Percentiles rank a stretch among this genome's conserved stretches.
Conservation (phyloP, 2,797 vertebrate species). For the Mastacembelus armatus region DNA sequence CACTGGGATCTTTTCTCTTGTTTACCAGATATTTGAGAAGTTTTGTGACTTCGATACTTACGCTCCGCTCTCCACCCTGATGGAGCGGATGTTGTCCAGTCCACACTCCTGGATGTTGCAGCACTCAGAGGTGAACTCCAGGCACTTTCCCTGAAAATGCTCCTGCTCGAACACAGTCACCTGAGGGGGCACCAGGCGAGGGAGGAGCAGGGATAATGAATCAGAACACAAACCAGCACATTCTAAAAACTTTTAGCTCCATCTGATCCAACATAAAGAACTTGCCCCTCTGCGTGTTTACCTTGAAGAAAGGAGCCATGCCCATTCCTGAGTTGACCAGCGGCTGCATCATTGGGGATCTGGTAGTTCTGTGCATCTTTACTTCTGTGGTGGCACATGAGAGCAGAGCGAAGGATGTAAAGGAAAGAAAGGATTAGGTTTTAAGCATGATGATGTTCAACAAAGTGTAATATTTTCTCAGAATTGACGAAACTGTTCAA, state of each 20-base stretch:
- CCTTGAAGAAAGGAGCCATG: conserved; percentile 88
- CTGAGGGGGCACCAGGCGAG: conserved; percentile 53
- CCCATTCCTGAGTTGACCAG: conserved; percentile 85
- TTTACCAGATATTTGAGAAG: background rate
- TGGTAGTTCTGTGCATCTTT: conserved; percentile 86
- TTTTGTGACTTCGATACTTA: conserved; percentile 77
- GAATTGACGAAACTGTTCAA: background rate
- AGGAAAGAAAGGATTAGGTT: no score
- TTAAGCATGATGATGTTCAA: background rate
- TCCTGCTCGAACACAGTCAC: conserved; percentile 89
- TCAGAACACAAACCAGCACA: no score
- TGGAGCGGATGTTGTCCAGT: conserved; percentile 87
- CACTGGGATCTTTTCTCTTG: background rate
- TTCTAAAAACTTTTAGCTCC: no score
- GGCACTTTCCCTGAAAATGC: conserved; percentile 87
- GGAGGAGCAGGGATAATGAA: background rate
- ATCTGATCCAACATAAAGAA: background rate
- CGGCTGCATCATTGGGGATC: conserved; percentile 83
- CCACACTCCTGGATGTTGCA: conserved; percentile 87
- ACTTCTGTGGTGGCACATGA: conserved; percentile 60
- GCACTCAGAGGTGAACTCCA: conserved; percentile 88
- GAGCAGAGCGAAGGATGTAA: conserved; percentile 14
- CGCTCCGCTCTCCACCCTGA: conserved; percentile 88
- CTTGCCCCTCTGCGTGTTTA: conserved; percentile 56
- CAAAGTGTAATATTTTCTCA: background rate